Conservation (phyloP, 2,113 vertebrate species). For the Sinosuthora webbiana region DNA sequence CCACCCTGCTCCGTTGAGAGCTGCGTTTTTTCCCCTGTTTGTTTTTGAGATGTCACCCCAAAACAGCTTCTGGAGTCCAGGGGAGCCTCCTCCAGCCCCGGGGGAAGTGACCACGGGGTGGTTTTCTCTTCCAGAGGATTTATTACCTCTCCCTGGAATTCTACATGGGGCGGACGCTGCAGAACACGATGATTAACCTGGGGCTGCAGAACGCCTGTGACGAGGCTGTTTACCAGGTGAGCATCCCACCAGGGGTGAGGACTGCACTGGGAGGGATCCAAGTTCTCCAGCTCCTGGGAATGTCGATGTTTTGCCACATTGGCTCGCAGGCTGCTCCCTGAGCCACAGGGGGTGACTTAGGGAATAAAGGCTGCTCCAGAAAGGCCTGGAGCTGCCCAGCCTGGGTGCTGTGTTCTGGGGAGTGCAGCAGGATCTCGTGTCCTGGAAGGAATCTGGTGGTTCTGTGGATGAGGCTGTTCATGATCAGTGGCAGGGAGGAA, state of each 20-base stretch:
- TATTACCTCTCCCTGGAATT: slow-evolving; percentile 98
- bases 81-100: not conserved
- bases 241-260: not conserved
- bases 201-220: slow-evolving; percentile 96
- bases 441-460: not conserved
- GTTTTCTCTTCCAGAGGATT: slow-evolving; percentile 78
- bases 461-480: not conserved
- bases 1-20: not conserved
- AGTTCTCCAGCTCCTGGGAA: not conserved
- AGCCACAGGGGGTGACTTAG: fast-evolving
- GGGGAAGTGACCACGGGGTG: not conserved
- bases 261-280: fast-evolving
- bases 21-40: not conserved
- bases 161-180: slow-evolving; percentile 93
- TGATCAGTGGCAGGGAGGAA: not conserved
- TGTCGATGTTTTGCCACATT: fast-evolving
- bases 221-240: slow-evolving; percentile 93
- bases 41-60: fast-evolving
- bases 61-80: fast-evolving
- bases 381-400: not conserved
- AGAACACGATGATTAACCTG: slow-evolving; percentile 98
- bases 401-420: not conserved
- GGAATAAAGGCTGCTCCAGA: not conserved
- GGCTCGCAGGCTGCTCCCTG: not conserved
- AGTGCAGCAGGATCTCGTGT: not conserved